These are phyloP conservation scores for Laspeyria flexula DNA, from an alignment of 2,888 invertebrate species.

Conservation along the genomic window DNA sequence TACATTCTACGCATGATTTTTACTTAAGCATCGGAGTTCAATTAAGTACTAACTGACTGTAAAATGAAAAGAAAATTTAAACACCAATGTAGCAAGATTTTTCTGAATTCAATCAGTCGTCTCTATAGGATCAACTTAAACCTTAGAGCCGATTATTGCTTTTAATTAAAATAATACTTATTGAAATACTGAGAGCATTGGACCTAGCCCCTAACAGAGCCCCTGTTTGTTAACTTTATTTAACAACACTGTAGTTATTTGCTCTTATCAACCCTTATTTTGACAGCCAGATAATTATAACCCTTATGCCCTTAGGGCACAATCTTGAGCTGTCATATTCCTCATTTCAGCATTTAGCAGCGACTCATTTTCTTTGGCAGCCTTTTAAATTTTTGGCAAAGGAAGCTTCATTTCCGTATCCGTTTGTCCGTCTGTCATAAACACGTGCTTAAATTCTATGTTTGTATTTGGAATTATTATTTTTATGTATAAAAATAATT, in stretches of 20 bases:
- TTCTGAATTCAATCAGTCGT: too few species aligned
- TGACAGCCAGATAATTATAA: slow-evolving; percentile 43
- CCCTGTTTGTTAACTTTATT: slow-evolving; percentile 16
- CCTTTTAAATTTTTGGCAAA: slow-evolving; percentile 37
- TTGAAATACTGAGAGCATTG: background rate
- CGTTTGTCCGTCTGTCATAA: slow-evolving; percentile 37
- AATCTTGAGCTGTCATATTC: slow-evolving; percentile 39
- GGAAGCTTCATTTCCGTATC: slow-evolving; percentile 44
- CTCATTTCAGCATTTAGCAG: slow-evolving; percentile 9
- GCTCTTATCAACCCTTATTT: slow-evolving; percentile 30
- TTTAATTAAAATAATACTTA: slow-evolving; percentile 2
- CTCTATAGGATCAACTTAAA: too few species aligned
- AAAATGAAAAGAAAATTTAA: too few species aligned
- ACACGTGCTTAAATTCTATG: slow-evolving; percentile 23
- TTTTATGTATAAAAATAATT: slow-evolving; percentile 1
- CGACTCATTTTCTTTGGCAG: slow-evolving; percentile 20
- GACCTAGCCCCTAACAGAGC: background rate
- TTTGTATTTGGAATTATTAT: slow-evolving; percentile 17
- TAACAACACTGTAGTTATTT: slow-evolving; percentile 31
- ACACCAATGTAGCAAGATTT: too few species aligned
- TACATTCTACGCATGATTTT: too few species aligned
- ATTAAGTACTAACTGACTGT: too few species aligned
- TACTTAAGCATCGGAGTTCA: too few species aligned
- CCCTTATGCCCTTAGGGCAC: slow-evolving; percentile 34
- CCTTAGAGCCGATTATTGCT: too few species aligned